Evolutionary conservation across 2,888 invertebrate genomes (phyloP), one percentile per base, ranked within the genome.

Genomic region (Stenichneumon culpator): DNA sequence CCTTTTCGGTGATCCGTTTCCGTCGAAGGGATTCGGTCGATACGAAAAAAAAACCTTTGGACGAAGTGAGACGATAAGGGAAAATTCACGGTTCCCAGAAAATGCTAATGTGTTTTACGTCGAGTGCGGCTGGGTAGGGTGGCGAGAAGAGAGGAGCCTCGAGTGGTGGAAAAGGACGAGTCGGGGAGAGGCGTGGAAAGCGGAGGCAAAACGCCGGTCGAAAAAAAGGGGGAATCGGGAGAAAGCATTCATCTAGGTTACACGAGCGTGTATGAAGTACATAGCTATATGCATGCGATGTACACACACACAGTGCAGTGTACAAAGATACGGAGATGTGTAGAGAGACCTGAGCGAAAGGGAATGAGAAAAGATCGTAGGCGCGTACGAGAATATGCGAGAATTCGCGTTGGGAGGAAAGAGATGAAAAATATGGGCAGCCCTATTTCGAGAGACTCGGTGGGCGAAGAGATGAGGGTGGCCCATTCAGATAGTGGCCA

Each of bases 401-500:
- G 36, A 39, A 36, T 19, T 22, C 16, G 25, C 19, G 39, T 2
- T 16, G 25, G 54, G 3, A 5, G 25, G 22, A 82, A 68, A 32
- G 85, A 80, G 75, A 87, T 39, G 73, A 77, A 72, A 68, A 68
- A 65, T 75, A 79, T 68, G 68, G 63, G 72, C 54, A 90, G 84
- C 81, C 86, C 88, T 88, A 90, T 90, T 89, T 88, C 87, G 65
- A 74, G 70, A 63, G 22, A 67, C 52, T 87, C 86, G 88, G 86
- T 89, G 87, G 84, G 87, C 74, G 87, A 88, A 86, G 88, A 90
- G 87, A 89, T 84, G 88, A 88, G 87, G 89, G 88, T 89, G 89
- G 88, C 90, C 90, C 92, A 93, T 93, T 93, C 91, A 92, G 91
- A 90, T 91, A 91, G 90, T 88, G 88, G 87, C 88, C 86, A 87